Evolutionary conservation across 1,140 invertebrate genomes (phyloP), one percentile per base, ranked within the genome.

Genomic region (Trichonephila inaurata): DNA sequence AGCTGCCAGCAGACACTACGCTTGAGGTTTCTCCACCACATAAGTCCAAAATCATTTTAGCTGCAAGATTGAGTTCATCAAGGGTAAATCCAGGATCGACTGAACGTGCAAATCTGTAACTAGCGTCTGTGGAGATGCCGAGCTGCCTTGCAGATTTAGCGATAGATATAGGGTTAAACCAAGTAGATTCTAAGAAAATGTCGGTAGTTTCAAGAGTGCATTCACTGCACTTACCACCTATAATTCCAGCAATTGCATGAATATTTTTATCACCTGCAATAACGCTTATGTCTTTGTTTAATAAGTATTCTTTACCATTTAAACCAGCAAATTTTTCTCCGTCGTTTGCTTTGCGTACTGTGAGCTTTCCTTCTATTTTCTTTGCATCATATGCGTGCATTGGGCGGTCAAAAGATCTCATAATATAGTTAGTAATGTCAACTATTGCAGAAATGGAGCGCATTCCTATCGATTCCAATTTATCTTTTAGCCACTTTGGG

Each of bases 41-140:
- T 66, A 66, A 66, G 62, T 66, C 62, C 62, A 66, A 4, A 66
- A 66, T 66, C 62, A 66, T 66, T 66, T 66, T 66, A 66, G 62
- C 62, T 66, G 62, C 62, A 66, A 66, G 62, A 4, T 66, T 66
- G 62, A 66, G 62, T 66, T 4, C 62, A 66, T 66, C 62, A 66
- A 66, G 4, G 4, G 62, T 66, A 66, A 66, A 66, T 66, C 62
- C 62, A 66, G 62, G 62, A 66, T 66, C 62, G 4, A 66, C 62
- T 66, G 62, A 66, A 66, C 62, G 62, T 66, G 62, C 62, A 66
- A 66, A 66, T 66, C 62, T 66, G 62, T 66, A 66, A 66, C 62
- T 66, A 66, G 62, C 62, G 62, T 66, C 62, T 66, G 62, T 66
- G 62, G 62, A 66, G 62, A 66, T 66, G 62, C 62, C n/a, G 62